A percentile compares a stretch with the other conserved stretches of the same genome.
Conservation (phyloP, 2,888 invertebrate species). For the Sisyra nigra region DNA sequence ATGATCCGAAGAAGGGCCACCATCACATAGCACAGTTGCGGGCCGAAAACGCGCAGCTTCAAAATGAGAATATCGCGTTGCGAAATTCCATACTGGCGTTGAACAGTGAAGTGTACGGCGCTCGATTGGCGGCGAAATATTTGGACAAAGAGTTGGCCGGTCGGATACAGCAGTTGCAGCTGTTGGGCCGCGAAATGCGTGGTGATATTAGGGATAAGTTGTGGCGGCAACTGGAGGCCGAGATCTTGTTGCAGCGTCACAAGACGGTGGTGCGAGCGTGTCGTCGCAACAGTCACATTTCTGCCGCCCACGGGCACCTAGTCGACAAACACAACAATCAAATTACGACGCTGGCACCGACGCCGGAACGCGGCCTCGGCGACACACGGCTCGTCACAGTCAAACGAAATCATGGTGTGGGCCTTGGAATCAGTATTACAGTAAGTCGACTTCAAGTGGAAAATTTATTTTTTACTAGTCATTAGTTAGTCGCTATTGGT, state of each 20-base stretch:
- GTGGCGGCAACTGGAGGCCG: constrained; percentile 70
- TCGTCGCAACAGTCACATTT: constrained; percentile 29
- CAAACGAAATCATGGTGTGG: constrained; percentile 56
- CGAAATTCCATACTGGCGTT: constrained; percentile 54
- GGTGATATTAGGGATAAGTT: constrained; percentile 63
- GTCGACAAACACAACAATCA: constrained; percentile 12
- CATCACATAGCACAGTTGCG: constrained; percentile 28
- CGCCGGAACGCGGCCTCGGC: constrained; percentile 26
- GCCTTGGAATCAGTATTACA: constrained; percentile 72
- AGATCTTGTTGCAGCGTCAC: constrained; percentile 71
- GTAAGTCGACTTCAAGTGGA: constrained; percentile 34
- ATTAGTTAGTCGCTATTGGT: too few species aligned
- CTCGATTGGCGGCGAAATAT: constrained; percentile 70
- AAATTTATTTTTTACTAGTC: too few species aligned
- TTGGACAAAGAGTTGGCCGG: constrained; percentile 70
- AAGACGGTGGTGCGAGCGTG: constrained; percentile 60
- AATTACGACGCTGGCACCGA: constrained; percentile 22
- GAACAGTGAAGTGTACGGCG: constrained; percentile 71
- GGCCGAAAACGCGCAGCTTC: constrained; percentile 40
- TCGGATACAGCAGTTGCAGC: constrained; percentile 72
- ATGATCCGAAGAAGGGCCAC: constrained; percentile 21
- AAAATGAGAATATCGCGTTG: constrained; percentile 51
- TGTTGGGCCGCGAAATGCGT: constrained; percentile 60
- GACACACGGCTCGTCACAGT: constrained; percentile 47
- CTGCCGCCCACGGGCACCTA: constrained; percentile 6